These are phyloP conservation scores for Ormyrus rosae DNA, from an alignment of 2,888 invertebrate genomes.

Conservation along the genomic window DNA sequence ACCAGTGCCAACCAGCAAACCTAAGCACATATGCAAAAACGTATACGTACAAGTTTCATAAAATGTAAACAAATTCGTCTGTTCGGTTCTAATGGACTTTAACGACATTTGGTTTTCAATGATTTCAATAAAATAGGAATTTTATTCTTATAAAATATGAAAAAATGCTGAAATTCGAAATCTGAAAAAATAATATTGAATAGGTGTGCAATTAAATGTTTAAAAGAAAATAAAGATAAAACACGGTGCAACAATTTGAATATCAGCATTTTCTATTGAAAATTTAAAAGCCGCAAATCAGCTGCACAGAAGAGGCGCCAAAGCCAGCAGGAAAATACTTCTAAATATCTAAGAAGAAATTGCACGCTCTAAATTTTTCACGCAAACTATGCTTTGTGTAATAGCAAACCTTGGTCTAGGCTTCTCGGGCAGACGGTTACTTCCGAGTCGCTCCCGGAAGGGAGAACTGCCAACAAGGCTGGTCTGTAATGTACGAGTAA, in stretches of 20 bases:
- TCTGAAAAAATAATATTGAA: too few species aligned
- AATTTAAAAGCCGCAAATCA: too few species aligned
- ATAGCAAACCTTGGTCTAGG: conserved; percentile 87
- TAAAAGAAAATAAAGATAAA: conserved; percentile 4
- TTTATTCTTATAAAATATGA: background rate
- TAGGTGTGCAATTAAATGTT: background rate
- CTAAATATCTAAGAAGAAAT: background rate
- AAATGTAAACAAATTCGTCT: conserved; percentile 1
- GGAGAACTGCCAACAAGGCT: conserved; percentile 84
- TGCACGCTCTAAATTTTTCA: background rate
- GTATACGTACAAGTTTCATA: background rate
- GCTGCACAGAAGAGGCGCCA: background rate
- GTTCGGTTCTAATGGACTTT: too few species aligned
- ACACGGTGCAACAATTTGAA: background rate
- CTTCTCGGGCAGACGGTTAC: conserved; percentile 90
- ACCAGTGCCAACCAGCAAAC: conserved; percentile 43
- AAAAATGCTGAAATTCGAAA: too few species aligned
- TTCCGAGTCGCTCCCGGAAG: conserved; percentile 92
- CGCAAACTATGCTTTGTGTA: conserved; percentile 2
- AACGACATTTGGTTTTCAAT: too few species aligned
- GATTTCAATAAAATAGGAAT: background rate
- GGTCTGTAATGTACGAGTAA: conserved; percentile 76
- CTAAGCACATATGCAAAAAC: conserved; percentile 25
- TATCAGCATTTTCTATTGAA: background rate
- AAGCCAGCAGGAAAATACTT: background rate